These are phyloP conservation scores for Thermophis baileyi DNA, from an alignment of 2,113 vertebrate species.

Conservation along the genomic window DNA sequence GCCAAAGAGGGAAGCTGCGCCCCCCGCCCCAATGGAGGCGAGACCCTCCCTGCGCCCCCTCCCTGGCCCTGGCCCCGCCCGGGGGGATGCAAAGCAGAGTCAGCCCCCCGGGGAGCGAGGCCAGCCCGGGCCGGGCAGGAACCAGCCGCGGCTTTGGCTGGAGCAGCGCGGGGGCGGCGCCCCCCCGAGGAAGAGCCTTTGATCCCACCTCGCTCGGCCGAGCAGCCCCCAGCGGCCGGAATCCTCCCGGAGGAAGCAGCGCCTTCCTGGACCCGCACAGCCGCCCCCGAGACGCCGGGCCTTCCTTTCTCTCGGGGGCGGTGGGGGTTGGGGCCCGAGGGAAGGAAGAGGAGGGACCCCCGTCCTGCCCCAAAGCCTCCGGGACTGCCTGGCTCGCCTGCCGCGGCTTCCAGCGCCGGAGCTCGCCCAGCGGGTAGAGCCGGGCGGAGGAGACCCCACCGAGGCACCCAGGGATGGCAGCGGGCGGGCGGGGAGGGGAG, in stretches of 20 bases:
- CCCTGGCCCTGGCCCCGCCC: neutral
- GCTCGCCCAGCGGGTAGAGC: neutral
- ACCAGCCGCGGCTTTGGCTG: neutral
- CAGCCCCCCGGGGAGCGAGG: neutral
- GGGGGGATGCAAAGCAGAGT: neutral
- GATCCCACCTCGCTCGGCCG: neutral
- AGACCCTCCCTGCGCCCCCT: neutral
- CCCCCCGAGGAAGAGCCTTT: neutral
- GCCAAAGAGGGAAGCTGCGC: neutral
- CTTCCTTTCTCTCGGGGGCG: too few relatives aligned
- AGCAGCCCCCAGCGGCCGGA: neutral
- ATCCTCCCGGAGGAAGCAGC: neutral
- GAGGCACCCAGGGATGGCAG: neutral
- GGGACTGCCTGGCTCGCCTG: neutral
- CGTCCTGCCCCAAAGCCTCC: neutral
- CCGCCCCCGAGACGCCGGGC: neutral
- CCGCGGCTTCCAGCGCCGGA: neutral
- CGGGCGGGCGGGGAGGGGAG: neutral
- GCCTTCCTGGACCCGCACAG: neutral
- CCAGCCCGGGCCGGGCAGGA: too few relatives aligned
- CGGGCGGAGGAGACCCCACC: neutral
- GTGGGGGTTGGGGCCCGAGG: too few relatives aligned
- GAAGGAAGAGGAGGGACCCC: neutral
- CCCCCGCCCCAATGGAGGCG: neutral
- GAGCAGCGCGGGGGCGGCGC: neutral